Evolutionary conservation across 1,140 invertebrate genomes (phyloP), one percentile per base, ranked within the genome.

Genomic region (Lucilia sericata): DNA sequence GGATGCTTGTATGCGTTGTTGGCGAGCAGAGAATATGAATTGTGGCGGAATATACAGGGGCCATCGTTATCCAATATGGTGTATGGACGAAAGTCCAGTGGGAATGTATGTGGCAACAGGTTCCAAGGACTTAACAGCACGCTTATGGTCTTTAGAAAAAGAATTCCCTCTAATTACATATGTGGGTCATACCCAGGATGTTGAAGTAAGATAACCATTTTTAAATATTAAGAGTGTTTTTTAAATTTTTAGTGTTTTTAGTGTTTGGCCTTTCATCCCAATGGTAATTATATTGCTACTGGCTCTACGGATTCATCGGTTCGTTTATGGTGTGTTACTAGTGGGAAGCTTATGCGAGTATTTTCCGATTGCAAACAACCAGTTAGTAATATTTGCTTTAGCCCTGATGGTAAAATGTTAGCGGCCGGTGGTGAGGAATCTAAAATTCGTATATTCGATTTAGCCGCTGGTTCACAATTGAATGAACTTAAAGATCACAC

Each of bases 41-140:
- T 96, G 95, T 90, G 94, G 93, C 13, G 93, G 94, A 70, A 92
- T 95, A 85, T 96, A 96, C 88, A 94, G 94, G 70, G 97, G 96
- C 60, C 97, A 98, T 89, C 95, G 94, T 86, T 96, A 96, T 88
- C 95, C 96, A n/a, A 94, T 98, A 65, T 98, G 96, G 95, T 96
- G 95, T 90, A 92, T 97, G 90, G 95, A 95, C 91, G 93, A 95
- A 21, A 95, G 95, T 90, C 93, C 93, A 85, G 94, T 94, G 87
- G 94, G 94, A 83, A 91, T 94, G 78, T 96, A 95, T 88, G 94
- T 96, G 88, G 95, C 94, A 2, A 96, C 97, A 8, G 96, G 96
- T 76, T 97, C 96, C 65, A 94, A 95, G 85, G 97, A 98, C 89
- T 93, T 93, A 87, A 97, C 96, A 55, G 96, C 96, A 3, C 94